Evolutionary conservation across 2,797 vertebrate species (phyloP).

Genomic region (Podargus strigoides): DNA sequence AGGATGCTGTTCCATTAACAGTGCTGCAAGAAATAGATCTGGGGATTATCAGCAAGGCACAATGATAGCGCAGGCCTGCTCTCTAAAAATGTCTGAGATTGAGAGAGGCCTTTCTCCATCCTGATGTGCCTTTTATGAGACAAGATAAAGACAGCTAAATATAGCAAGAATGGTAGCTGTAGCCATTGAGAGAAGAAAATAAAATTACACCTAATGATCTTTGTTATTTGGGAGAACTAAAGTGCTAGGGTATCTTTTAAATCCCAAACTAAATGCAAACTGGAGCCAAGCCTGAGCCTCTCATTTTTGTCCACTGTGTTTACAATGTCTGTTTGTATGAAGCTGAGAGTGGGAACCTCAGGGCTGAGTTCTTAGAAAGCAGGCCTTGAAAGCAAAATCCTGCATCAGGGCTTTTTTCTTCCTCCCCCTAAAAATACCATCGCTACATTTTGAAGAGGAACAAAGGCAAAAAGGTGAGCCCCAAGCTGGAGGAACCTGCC

Average conservation of each 20-base stretch:
- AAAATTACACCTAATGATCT: neutral
- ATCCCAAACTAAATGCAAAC: neutral
- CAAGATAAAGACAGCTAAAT: neutral
- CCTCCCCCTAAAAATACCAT: neutral
- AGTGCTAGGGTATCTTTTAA: neutral
- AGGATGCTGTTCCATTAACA: slow-evolving; percentile 25
- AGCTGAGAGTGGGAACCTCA: neutral
- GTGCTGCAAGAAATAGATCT: neutral
- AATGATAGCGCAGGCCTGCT: neutral
- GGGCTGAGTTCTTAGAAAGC: neutral
- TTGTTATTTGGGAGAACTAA: neutral
- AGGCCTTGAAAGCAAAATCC: neutral
- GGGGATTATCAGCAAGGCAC: neutral
- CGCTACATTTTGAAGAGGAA: neutral
- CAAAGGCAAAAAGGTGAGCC: neutral
- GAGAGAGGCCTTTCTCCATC: neutral
- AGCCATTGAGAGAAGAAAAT: neutral
- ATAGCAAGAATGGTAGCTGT: neutral
- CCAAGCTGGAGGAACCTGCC: neutral
- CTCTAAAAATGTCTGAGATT: neutral
- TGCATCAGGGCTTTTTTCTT: neutral
- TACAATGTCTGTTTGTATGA: neutral
- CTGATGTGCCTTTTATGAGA: neutral
- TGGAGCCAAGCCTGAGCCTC: neutral
- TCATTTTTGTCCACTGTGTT: rapidly evolving